Percentiles rank a stretch among this genome's conserved stretches.
phyloP scores from a whole-genome alignment of 2,113 vertebrate genomes.

The Sminthopsis crassicaudata region DNA sequence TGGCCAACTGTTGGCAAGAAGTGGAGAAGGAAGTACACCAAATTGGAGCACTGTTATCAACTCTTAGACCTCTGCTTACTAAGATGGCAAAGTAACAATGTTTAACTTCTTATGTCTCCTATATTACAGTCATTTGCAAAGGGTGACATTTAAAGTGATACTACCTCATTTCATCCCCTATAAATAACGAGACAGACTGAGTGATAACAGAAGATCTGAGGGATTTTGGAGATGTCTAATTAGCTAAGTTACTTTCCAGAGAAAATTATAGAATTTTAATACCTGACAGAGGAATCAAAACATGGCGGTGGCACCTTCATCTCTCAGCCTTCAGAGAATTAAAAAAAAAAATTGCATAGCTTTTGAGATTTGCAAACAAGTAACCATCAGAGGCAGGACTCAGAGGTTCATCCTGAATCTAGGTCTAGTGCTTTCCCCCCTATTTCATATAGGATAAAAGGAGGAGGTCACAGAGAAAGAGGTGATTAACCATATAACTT shows the following conservation, averaged over 20 bases:
- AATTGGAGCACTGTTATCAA: neutral
- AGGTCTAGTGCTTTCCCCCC: neutral
- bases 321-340: no score
- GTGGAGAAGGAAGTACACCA: neutral
- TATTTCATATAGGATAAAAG: neutral
- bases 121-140: neutral
- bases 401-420: neutral
- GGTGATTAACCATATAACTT: neutral
- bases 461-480: neutral
- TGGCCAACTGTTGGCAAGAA: neutral
- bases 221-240: neutral
- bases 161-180: neutral
- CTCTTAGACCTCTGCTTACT: neutral
- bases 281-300: neutral
- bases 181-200: neutral
- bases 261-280: neutral
- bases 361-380: neutral
- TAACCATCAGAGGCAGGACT: neutral
- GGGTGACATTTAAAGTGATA: neutral
- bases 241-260: neutral
- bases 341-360: neutral
- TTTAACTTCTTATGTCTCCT: neutral
- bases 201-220: neutral
- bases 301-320: neutral
- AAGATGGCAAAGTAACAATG: neutral